Evolutionary conservation across 2,888 invertebrate species (phyloP).

Genomic region (Acrobasis repandana): DNA sequence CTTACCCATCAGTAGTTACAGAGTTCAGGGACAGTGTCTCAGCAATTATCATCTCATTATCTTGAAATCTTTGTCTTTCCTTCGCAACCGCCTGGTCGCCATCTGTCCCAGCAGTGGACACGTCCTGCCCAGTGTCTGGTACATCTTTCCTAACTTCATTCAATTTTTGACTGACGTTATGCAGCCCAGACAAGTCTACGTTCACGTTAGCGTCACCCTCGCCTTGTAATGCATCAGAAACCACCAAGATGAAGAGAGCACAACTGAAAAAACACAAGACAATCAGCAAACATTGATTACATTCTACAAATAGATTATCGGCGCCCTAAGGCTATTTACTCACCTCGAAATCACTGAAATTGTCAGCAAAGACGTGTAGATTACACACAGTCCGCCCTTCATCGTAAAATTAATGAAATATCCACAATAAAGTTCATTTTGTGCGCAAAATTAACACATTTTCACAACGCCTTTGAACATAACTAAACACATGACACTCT

Average conservation of each 20-base stretch:
- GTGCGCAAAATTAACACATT: conserved; percentile 71
- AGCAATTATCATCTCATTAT: conserved; percentile 75
- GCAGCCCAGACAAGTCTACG: conserved; percentile 70
- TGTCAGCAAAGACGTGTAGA: conserved; percentile 84
- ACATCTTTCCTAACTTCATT: conserved; percentile 39
- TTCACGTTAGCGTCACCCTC: conserved; percentile 52
- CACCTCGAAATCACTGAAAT: conserved; percentile 84
- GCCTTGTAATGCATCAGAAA: conserved; percentile 78
- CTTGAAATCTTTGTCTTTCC: conserved; percentile 37
- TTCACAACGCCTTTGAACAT: conserved; percentile 52
- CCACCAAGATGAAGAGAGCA: conserved; percentile 83
- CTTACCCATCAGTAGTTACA: conserved; percentile 82
- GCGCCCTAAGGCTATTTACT: conserved; percentile 31
- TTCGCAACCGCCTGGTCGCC: conserved; percentile 31
- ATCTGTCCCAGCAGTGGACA: conserved; percentile 35
- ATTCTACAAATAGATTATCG: conserved; percentile 2
- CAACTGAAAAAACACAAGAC: conserved; percentile 66
- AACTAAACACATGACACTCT: conserved; percentile 39
- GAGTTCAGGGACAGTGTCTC: conserved; percentile 80
- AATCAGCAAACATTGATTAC: background rate
- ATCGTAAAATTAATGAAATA: conserved; percentile 80
- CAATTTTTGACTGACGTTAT: conserved; percentile 68
- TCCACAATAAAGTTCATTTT: conserved; percentile 78
- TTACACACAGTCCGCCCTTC: conserved; percentile 83
- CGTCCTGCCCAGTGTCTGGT: conserved; percentile 35